These are phyloP conservation scores for Isoperla grammatica DNA, from an alignment of 2,888 invertebrate species.

Conservation along the genomic window DNA sequence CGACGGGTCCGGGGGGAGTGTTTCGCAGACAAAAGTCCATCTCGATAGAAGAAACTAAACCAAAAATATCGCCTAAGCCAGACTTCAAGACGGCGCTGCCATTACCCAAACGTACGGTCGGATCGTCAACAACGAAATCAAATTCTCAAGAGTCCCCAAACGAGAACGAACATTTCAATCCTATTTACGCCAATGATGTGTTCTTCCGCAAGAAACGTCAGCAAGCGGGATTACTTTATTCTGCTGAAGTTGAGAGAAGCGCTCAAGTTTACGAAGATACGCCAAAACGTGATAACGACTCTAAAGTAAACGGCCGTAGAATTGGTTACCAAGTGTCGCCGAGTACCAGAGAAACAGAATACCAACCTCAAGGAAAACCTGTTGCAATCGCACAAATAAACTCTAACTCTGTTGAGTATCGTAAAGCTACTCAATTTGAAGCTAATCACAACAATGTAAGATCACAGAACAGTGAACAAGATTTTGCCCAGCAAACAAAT, in stretches of 20 bases:
- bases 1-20: neutral
- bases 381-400: too few relatives aligned
- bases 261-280: too few relatives aligned
- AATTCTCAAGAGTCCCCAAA: too few relatives aligned
- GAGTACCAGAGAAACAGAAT: too few relatives aligned
- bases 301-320: too few relatives aligned
- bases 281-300: too few relatives aligned
- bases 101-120: too few relatives aligned
- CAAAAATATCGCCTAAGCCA: neutral
- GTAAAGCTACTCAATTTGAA: neutral
- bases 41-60: neutral
- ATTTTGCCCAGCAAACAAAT: conserved; percentile 4
- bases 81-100: neutral
- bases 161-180: neutral
- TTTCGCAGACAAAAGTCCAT: conserved; percentile 11
- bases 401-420: conserved; percentile 9
- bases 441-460: neutral
- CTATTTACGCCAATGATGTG: conserved; percentile 9
- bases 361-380: too few relatives aligned
- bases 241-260: too few relatives aligned
- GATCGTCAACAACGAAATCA: too few relatives aligned
- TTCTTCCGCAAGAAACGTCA: conserved; percentile 11
- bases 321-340: too few relatives aligned
- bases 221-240: neutral
- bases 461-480: neutral